Conservation (phyloP, 2,797 vertebrate genomes). For the Enteromius thamalakanensis region DNA sequence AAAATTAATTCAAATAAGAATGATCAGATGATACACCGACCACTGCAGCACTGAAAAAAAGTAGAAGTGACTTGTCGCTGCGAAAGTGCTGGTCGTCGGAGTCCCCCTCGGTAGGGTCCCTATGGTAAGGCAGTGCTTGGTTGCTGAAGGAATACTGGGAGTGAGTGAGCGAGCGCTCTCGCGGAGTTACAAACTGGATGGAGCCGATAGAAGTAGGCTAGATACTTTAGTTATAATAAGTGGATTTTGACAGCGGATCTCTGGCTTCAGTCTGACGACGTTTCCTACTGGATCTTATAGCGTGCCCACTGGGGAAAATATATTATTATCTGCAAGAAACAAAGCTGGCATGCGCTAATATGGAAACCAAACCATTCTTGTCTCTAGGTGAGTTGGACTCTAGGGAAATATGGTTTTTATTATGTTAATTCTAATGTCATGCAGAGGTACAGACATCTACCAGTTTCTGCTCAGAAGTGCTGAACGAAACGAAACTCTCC, state of each 20-base stretch:
- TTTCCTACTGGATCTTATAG: slow-evolving; percentile 53
- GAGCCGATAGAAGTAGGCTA: slow-evolving; percentile 40
- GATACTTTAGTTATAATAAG: slow-evolving; percentile 50
- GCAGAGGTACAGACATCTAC: neutral
- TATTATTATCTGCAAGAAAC: slow-evolving; percentile 37
- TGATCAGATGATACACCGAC: no score
- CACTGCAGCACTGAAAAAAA: neutral
- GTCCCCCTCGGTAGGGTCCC: slow-evolving; percentile 61
- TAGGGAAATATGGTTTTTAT: slow-evolving; percentile 47
- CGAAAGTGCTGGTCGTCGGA: slow-evolving; percentile 45
- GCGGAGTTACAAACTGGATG: slow-evolving; percentile 48
- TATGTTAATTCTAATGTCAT: slow-evolving; percentile 20
- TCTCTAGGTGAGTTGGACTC: slow-evolving; percentile 80
- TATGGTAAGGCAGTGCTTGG: slow-evolving; percentile 41
- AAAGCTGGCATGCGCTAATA: slow-evolving; percentile 78
- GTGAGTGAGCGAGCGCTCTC: slow-evolving; percentile 44
- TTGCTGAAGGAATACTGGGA: slow-evolving; percentile 44
- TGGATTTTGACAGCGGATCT: slow-evolving; percentile 57
- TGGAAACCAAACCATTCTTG: slow-evolving; percentile 87
- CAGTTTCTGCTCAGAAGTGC: neutral
- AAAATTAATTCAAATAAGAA: no score
- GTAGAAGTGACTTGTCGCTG: slow-evolving; percentile 42
- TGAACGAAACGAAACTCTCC: neutral
- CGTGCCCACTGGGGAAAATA: slow-evolving; percentile 32
- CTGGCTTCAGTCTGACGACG: slow-evolving; percentile 10